Evolutionary conservation across 2,888 invertebrate genomes (phyloP), one percentile per base, ranked within the genome.

Genomic region (Dryocosmus kuriphilus): DNA sequence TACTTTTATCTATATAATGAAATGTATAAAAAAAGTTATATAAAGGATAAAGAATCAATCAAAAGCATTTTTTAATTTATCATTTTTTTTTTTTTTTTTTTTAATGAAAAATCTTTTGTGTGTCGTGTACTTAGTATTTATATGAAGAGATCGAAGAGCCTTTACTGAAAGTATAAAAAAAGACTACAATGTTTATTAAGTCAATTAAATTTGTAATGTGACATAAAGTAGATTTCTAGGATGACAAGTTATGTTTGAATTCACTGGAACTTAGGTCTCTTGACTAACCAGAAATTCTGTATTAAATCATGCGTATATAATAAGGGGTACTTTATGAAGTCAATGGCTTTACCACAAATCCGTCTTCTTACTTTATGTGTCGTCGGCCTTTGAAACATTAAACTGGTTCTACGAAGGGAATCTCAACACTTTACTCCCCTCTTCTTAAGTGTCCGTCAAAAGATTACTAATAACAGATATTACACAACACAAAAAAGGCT

Each of bases 311-410:
- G 14, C 14, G 14, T 38, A 65, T 65, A 24, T 65, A 65, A 65
- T 61, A 30, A 41, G 24, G 35, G 24, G 22, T 41, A n/a, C 16
- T 65, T 65, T 65, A 38, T 65, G 38, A 38, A 22, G 22, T 38
- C 22, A 65, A 24, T 38, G 65, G 38, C 22, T 41, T 65, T 65
- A 38, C 19, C 24, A 65, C 38, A 65, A 65, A 65, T 65, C 24
- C 24, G 24, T 65, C 22, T 41, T 24, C 41, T 41, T 38, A 22
- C 22, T 65, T 65, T 41, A 32, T 35, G n/a, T 8, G n/a, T 8
- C n/a, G 51, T 65, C 65, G 35, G 41, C 38, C 65, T 65, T 65
- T 65, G 65, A 41, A 41, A 65, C 38, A 65, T 65, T 65, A 65
- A 65, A 65, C 65, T 65, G 65, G n/a, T 41, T 38, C 41, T 65